These are phyloP conservation scores for Sebastes cheni DNA, from an alignment of 2,797 vertebrate genomes.

Conservation along the genomic window DNA sequence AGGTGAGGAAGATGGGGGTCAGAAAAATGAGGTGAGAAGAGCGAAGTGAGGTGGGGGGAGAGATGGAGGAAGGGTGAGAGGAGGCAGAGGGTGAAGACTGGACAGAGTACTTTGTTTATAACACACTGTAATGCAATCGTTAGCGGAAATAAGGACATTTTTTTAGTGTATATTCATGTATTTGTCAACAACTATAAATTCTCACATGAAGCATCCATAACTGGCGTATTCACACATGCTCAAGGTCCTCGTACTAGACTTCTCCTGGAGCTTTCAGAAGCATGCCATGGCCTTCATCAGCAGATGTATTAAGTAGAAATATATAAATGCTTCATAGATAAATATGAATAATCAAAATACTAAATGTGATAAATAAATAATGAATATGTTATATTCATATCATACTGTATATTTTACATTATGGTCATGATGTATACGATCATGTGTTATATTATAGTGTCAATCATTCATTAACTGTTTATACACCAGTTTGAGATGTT, in stretches of 20 bases:
- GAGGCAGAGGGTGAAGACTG: slow-evolving; percentile 9
- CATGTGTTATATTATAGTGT: background rate
- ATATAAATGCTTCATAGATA: background rate
- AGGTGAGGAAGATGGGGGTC: slow-evolving; percentile 32
- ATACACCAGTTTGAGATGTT: background rate
- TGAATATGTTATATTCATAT: background rate
- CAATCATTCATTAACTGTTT: background rate
- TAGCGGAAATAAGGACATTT: background rate
- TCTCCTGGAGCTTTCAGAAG: background rate
- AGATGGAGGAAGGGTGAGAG: slow-evolving; percentile 41
- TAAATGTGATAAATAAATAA: background rate
- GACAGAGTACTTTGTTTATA: background rate
- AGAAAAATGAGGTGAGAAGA: slow-evolving; percentile 60
- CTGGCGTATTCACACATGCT: background rate
- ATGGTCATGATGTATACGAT: background rate
- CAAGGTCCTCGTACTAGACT: background rate
- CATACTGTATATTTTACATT: too few species aligned
- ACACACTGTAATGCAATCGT: background rate
- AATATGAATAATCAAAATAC: background rate
- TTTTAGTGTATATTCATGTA: background rate
- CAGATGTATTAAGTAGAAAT: background rate
- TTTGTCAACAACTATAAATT: background rate
- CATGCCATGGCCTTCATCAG: background rate
- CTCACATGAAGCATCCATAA: background rate
- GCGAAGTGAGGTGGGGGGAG: slow-evolving; percentile 28